Percentiles rank a stretch among this genome's conserved stretches.
These are phyloP conservation scores for Sorex fumeus DNA, from an alignment of 2,113 vertebrate genomes.

Conservation along the genomic window DNA sequence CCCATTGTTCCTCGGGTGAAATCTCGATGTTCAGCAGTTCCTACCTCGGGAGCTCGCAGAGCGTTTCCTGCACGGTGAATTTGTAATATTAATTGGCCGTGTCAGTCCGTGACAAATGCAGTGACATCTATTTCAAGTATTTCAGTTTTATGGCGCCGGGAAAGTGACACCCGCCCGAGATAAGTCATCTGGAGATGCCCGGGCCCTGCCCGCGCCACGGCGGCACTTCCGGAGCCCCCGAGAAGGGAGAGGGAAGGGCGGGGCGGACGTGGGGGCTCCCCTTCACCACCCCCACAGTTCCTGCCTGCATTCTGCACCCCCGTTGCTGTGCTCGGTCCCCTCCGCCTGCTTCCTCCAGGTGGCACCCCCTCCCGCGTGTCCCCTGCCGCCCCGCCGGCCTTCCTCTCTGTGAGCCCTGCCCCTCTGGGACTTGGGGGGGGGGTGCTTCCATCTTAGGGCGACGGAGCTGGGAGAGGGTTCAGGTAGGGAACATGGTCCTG, in stretches of 20 bases:
- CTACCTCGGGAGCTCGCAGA: constrained; percentile 83
- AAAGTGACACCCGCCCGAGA: constrained; percentile 75
- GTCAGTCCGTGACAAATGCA: constrained; percentile 85
- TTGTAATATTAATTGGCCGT: constrained; percentile 87
- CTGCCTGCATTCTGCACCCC: no score
- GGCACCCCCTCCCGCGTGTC: no score
- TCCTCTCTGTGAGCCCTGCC: no score
- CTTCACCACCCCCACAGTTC: no score
- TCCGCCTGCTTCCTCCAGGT: no score
- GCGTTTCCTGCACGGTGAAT: constrained; percentile 82
- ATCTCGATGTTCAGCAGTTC: constrained; percentile 86
- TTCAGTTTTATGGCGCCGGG: constrained; percentile 81
- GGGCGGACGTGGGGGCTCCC: accelerated
- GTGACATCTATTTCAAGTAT: constrained; percentile 87
- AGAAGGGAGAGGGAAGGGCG: background rate
- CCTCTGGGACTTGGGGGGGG: no score
- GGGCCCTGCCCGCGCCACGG: constrained; percentile 68
- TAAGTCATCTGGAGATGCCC: constrained; percentile 77
- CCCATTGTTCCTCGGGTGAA: constrained; percentile 80
- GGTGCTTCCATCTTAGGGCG: no score
- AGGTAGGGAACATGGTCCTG: no score
- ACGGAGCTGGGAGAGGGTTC: no score
- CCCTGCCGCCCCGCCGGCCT: no score
- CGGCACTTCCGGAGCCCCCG: constrained; percentile 7
- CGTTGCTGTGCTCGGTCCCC: no score